Evolutionary conservation across 2,888 invertebrate species (phyloP).

Genomic region (Athrips mouffetella): DNA sequence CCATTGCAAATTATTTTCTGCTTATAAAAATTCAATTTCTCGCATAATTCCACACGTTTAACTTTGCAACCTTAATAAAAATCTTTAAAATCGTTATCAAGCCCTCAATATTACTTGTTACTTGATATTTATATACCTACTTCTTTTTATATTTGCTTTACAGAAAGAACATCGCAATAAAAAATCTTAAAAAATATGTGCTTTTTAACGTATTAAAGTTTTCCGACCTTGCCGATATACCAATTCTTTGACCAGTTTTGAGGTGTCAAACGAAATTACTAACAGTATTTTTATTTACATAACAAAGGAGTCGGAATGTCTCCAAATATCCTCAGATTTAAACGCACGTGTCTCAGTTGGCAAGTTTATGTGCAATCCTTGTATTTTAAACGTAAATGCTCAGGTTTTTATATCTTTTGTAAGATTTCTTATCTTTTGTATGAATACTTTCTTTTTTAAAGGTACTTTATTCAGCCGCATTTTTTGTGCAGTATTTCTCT

Average conservation of each 20-base stretch:
- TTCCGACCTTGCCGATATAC: neutral
- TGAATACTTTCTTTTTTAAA: no score
- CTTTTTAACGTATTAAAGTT: neutral
- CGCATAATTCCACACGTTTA: neutral
- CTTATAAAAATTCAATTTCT: neutral
- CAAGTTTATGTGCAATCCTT: neutral
- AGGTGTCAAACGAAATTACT: neutral
- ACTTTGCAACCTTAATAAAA: neutral
- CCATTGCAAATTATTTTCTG: neutral
- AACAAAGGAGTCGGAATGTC: no score
- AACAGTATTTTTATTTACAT: constrained; percentile 14
- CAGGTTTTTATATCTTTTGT: neutral
- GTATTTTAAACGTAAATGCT: neutral
- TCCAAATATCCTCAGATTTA: neutral
- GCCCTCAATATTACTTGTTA: constrained; percentile 1
- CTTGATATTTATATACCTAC: constrained; percentile 1
- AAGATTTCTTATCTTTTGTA: neutral
- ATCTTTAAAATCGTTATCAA: neutral
- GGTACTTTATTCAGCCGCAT: no score
- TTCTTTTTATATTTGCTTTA: neutral
- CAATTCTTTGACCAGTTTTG: neutral
- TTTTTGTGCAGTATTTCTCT: no score
- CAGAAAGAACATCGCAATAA: neutral
- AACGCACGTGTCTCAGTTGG: neutral
- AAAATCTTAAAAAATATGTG: neutral